These are phyloP conservation scores for Tretioscincus oriximinensis DNA, from an alignment of 2,113 vertebrate genomes.

Conservation along the genomic window DNA sequence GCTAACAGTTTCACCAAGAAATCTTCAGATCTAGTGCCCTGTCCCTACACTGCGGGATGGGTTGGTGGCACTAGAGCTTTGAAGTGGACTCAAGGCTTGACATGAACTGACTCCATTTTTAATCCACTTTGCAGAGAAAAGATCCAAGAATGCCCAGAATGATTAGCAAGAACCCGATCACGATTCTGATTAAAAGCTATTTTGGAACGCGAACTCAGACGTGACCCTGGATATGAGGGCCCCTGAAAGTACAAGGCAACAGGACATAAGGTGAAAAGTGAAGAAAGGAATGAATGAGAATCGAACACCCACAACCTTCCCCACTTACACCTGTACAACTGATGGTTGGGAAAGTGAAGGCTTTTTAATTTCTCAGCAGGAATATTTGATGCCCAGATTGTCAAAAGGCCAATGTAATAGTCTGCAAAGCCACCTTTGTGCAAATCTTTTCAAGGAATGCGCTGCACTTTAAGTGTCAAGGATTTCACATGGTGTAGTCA, in stretches of 20 bases:
- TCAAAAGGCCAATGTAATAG: slow-evolving; percentile 21
- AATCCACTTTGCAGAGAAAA: no score
- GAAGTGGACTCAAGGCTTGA: no score
- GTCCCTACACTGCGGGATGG: no score
- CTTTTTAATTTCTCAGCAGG: neutral
- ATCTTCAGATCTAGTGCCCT: no score
- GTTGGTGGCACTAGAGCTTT: no score
- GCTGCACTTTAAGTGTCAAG: slow-evolving; percentile 37
- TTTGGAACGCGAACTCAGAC: no score
- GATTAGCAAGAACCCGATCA: no score
- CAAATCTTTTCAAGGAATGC: slow-evolving; percentile 13
- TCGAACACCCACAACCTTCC: neutral
- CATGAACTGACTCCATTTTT: no score
- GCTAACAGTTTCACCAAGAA: no score
- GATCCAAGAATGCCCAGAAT: no score
- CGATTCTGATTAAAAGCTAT: no score
- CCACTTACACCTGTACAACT: neutral
- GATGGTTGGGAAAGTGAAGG: neutral
- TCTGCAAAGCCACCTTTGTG: slow-evolving; percentile 1
- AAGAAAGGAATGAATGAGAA: neutral
- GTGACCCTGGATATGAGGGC: neutral
- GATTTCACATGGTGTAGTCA: slow-evolving; percentile 21
- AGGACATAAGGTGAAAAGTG: neutral
- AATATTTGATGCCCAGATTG: neutral
- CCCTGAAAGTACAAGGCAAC: neutral